phyloP scores from a whole-genome alignment of 1,140 invertebrate species.

The Formica exsecta region DNA sequence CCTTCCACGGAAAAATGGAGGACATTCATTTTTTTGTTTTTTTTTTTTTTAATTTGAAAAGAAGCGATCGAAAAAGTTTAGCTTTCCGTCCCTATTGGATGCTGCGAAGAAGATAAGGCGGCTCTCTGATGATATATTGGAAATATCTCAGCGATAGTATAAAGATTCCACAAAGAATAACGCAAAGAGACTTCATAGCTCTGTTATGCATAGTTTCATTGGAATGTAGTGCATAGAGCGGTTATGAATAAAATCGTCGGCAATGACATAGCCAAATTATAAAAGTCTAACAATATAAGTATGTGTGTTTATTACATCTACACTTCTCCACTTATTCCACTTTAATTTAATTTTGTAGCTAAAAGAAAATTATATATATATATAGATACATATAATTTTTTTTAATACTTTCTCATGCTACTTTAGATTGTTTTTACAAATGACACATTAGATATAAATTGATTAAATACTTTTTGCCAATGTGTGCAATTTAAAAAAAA shows the following conservation, averaged over 20 bases:
- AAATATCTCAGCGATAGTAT: constrained; percentile 58
- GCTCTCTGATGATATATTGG: constrained; percentile 56
- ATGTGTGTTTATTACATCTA: background rate
- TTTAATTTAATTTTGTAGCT: background rate
- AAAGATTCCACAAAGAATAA: constrained; percentile 63
- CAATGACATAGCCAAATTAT: background rate
- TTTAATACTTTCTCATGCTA: background rate
- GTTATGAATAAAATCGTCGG: constrained; percentile 30
- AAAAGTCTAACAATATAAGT: background rate
- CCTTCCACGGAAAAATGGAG: background rate
- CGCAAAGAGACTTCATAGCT: constrained; percentile 42
- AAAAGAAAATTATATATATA: background rate
- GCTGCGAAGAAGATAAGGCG: background rate
- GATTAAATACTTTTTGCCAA: background rate
- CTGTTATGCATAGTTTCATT: constrained; percentile 54
- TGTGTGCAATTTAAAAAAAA: background rate
- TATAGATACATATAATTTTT: background rate
- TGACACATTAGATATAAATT: background rate
- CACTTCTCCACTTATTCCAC: background rate
- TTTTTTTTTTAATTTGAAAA: constrained; percentile 58
- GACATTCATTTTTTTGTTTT: constrained; percentile 58
- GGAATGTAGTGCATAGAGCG: constrained; percentile 30
- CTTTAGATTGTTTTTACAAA: background rate
- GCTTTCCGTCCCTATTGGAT: constrained; percentile 39
- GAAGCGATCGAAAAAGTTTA: constrained; percentile 45